phyloP scores from a whole-genome alignment of 1,140 invertebrate species.

The Notospermus geniculatus region DNA sequence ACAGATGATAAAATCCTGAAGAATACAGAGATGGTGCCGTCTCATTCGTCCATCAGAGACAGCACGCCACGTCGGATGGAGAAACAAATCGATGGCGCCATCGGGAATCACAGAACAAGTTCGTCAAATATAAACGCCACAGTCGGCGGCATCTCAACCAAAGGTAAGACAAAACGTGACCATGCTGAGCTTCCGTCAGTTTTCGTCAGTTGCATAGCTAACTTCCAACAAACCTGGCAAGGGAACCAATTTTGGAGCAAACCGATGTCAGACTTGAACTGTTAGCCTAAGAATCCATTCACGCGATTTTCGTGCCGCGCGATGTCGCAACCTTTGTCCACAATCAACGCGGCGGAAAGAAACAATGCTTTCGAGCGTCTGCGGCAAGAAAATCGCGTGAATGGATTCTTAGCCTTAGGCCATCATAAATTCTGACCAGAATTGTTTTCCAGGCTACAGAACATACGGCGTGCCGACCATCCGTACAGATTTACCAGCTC shows the following conservation, averaged over 20 bases:
- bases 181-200: too few relatives aligned
- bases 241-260: too few relatives aligned
- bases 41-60: conserved; percentile 32
- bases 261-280: neutral
- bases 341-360: too few relatives aligned
- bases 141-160: conserved; percentile 40
- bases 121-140: conserved; percentile 49
- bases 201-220: too few relatives aligned
- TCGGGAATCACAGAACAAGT: conserved; percentile 45
- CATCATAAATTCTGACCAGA: neutral
- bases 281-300: too few relatives aligned
- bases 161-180: conserved; percentile 29
- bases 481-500: conserved; percentile 46
- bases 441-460: conserved; percentile 40
- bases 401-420: too few relatives aligned
- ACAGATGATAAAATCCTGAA: neutral
- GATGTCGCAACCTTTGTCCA: too few relatives aligned
- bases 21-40: neutral
- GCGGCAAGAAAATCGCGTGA: too few relatives aligned
- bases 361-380: too few relatives aligned
- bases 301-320: too few relatives aligned
- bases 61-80: conserved; percentile 39
- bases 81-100: conserved; percentile 48
- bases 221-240: too few relatives aligned
- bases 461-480: conserved; percentile 54